Evolutionary conservation across 2,113 vertebrate genomes (phyloP), one percentile per base, ranked within the genome.

Genomic region (Poeciliopsis occidentalis): DNA sequence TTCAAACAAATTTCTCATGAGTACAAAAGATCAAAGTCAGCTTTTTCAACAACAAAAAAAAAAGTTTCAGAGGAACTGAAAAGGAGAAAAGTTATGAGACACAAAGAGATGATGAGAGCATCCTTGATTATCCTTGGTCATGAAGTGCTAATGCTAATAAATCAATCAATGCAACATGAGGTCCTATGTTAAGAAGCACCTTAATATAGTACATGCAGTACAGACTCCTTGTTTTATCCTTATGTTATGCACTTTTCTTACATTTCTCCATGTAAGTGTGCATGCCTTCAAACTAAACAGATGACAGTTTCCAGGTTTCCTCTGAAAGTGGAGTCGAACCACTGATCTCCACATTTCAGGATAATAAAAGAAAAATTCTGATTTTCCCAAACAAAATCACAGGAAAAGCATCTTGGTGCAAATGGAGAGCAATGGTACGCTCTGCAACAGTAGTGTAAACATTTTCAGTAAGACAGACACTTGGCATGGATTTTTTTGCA

Each of bases 231-330:
- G 34, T 19, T 67, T 3, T 61, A 12, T 31, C 2, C 8, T 51
- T 47, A 0, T 4, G 2, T 19, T 12, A 73, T 31, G 60, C n/a
- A 44, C n/a, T 78, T 62, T 63, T 32, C 22, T 60, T 13, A 11
- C 37, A 65, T 61, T 51, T 17, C 7, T 71, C 69, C 60, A 37
- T 68, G 54, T 74, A 62, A 54, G 51, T 63, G 74, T 69, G 60
- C 86, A 89, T 76, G 85, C 84, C 68, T 79, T 78, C 72, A 75
- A 64, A 32, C 72, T 32, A 3, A 84, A 83, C 79, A 85, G 84
- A 91, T 92, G 91, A 92, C 85, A 91, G 91, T 90, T 94, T 92
- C 89, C 82, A 69, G 71, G 79, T 88, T 71, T 75, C 78, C 24
- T 70, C 85, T 93, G 88, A 92, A 94, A 91, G 63, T 90, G 84